These are phyloP conservation scores for Passer domesticus DNA, from an alignment of 2,113 vertebrate genomes.

Conservation along the genomic window DNA sequence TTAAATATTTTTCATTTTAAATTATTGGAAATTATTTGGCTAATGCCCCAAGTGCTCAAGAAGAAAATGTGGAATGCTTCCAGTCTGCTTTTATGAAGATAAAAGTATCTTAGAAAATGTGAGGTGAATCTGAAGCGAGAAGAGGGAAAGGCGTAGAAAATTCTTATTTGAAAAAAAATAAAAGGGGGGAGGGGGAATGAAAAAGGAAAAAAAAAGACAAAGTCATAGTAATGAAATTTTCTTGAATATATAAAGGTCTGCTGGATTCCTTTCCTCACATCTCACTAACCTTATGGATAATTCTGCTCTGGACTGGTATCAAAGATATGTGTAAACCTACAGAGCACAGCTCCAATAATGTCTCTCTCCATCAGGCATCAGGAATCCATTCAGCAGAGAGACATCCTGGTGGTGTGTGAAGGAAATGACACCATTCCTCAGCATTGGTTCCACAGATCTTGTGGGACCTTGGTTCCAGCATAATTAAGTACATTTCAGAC, in stretches of 20 bases:
- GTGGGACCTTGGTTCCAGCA: background rate
- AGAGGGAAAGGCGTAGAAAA: background rate
- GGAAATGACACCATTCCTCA: background rate
- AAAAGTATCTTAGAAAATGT: background rate
- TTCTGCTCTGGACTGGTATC: background rate
- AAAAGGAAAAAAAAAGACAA: too few species aligned
- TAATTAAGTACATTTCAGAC: fast-evolving
- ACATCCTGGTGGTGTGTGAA: background rate
- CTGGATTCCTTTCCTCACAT: background rate
- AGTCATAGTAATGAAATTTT: background rate
- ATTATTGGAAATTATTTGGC: background rate
- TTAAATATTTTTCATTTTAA: background rate
- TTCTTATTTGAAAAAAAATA: background rate
- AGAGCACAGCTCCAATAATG: background rate
- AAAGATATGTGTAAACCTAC: background rate
- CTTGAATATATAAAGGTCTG: background rate
- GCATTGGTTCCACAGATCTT: background rate
- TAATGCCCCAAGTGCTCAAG: background rate
- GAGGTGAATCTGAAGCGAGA: background rate
- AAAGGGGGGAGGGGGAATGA: fast-evolving
- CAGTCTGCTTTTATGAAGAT: background rate
- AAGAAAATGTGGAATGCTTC: background rate
- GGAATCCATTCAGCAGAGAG: background rate
- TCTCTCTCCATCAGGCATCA: background rate
- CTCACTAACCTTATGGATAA: background rate